Conservation (phyloP, 1,140 invertebrate species). For the Eufriesea mexicana region DNA sequence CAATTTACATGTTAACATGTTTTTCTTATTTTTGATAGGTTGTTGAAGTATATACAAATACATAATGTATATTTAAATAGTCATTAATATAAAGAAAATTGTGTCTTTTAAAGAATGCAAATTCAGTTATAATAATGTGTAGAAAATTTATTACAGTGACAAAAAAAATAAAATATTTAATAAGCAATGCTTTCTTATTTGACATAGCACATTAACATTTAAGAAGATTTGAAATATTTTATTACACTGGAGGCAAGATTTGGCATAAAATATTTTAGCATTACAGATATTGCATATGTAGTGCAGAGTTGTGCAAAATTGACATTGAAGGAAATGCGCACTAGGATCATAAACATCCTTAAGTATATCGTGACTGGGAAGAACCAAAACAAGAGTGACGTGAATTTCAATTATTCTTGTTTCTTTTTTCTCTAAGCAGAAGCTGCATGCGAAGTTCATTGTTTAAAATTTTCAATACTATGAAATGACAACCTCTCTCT, state of each 20-base stretch:
- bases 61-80: slow-evolving; percentile 37
- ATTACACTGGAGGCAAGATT: slow-evolving; percentile 45
- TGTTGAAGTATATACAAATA: slow-evolving; percentile 18
- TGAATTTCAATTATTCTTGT: neutral
- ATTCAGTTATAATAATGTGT: slow-evolving; percentile 42
- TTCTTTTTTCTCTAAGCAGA: slow-evolving; percentile 11
- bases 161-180: slow-evolving; percentile 50
- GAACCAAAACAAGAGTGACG: neutral
- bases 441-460: slow-evolving; percentile 50
- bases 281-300: slow-evolving; percentile 57
- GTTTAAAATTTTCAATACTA: slow-evolving; percentile 26
- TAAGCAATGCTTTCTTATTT: slow-evolving; percentile 53
- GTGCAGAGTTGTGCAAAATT: slow-evolving; percentile 50
- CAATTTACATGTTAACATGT: neutral
- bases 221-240: slow-evolving; percentile 42
- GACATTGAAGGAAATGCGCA: slow-evolving; percentile 58
- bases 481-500: slow-evolving; percentile 59
- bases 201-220: slow-evolving; percentile 50
- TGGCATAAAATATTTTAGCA: slow-evolving; percentile 49
- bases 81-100: slow-evolving; percentile 22
- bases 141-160: slow-evolving; percentile 47
- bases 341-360: slow-evolving; percentile 53
- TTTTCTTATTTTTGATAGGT: neutral
- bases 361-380: slow-evolving; percentile 8
- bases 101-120: slow-evolving; percentile 32